Evolutionary conservation across 2,888 invertebrate genomes (phyloP).

Genomic region (Tricholauxania praeusta): DNA sequence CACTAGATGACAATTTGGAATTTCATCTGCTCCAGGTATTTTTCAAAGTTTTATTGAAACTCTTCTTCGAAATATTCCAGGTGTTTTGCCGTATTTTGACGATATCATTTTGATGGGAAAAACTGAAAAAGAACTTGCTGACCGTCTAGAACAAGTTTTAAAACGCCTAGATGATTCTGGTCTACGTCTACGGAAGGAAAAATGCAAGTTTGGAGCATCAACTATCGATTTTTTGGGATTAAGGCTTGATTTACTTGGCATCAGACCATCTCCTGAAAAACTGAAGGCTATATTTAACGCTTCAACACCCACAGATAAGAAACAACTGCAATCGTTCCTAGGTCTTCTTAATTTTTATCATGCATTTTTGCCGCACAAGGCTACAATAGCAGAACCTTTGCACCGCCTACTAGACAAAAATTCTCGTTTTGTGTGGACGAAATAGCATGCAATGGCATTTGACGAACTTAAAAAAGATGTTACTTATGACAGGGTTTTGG

Average conservation of each 20-base stretch:
- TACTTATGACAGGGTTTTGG: conserved; percentile 40
- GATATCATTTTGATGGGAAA: conserved; percentile 41
- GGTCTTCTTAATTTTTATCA: conserved; percentile 29
- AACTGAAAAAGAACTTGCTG: conserved; percentile 31
- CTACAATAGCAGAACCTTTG: conserved; percentile 42
- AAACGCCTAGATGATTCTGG: conserved; percentile 27
- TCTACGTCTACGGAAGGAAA: conserved; percentile 34
- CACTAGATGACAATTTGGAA: no score
- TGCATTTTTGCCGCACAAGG: conserved; percentile 38
- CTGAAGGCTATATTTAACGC: conserved; percentile 42
- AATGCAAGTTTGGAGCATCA: conserved; percentile 41
- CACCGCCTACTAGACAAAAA: conserved; percentile 44
- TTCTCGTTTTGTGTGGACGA: conserved; percentile 38
- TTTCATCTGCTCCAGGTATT: no score
- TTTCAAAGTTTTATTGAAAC: no score
- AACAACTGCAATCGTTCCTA: conserved; percentile 43
- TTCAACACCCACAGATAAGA: conserved; percentile 42
- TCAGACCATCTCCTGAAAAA: conserved; percentile 42
- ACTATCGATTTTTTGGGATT: conserved; percentile 42
- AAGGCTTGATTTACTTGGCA: conserved; percentile 41
- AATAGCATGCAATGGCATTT: conserved; percentile 38
- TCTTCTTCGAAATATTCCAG: no score
- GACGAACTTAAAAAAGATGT: conserved; percentile 38
- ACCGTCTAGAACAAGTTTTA: conserved; percentile 34
- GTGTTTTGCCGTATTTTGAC: conserved; percentile 42